phyloP scores from a whole-genome alignment of 2,888 invertebrate genomes.

The Cerastis leucographa region DNA sequence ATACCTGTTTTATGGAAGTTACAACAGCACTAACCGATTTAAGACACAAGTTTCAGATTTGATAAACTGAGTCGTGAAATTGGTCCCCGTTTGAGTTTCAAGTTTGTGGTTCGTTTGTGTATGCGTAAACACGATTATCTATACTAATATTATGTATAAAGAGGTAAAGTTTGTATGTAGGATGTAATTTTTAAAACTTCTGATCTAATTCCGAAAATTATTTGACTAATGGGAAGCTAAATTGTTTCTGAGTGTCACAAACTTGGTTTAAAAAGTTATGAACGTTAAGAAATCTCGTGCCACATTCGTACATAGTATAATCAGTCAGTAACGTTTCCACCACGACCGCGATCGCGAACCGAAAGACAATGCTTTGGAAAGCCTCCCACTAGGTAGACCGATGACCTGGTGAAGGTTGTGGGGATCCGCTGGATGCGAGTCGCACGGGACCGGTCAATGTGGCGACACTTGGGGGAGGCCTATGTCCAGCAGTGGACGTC shows the following conservation, averaged over 20 bases:
- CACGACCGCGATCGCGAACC: no score
- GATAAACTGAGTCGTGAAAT: conserved; percentile 33
- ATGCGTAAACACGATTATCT: background rate
- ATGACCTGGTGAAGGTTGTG: no score
- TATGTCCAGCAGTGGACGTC: no score
- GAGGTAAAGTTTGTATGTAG: background rate
- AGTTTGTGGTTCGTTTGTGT: background rate
- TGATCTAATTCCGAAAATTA: background rate
- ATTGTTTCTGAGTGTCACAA: background rate
- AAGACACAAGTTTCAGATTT: conserved; percentile 50
- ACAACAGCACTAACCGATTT: conserved; percentile 41
- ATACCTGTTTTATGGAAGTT: conserved; percentile 56
- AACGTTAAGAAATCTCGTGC: no score
- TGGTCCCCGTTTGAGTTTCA: conserved; percentile 3
- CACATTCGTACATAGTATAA: no score
- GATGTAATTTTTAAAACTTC: background rate
- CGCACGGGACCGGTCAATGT: no score
- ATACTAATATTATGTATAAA: background rate
- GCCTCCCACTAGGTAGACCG: no score
- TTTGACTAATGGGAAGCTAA: background rate
- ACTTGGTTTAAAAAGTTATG: background rate
- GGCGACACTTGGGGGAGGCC: no score
- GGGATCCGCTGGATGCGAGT: no score
- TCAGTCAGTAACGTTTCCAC: no score
- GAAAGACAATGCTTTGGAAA: no score